phyloP scores from a whole-genome alignment of 2,888 invertebrate species.

The Cyrtodaria siliqua region DNA sequence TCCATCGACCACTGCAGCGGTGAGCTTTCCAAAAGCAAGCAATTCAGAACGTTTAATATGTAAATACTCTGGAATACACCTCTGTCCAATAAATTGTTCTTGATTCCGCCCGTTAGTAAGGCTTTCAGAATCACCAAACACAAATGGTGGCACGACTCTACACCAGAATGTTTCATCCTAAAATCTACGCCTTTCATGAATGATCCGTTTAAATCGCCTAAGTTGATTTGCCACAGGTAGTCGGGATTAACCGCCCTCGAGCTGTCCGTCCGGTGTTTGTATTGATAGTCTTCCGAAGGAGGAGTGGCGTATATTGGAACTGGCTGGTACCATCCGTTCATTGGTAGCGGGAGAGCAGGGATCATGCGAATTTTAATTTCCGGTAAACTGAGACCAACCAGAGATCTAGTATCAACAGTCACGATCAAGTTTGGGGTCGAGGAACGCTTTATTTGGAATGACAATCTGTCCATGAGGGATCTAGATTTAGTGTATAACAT shows the following conservation, averaged over 20 bases:
- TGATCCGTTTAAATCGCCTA: constrained; percentile 58
- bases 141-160: constrained; percentile 67
- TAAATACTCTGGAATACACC: constrained; percentile 67
- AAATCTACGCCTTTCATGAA: constrained; percentile 55
- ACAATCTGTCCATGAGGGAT: constrained; percentile 69
- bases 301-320: constrained; percentile 72
- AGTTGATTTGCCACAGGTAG: constrained; percentile 69
- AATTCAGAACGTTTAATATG: constrained; percentile 70
- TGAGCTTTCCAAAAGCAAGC: constrained; percentile 74
- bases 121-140: constrained; percentile 74
- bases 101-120: constrained; percentile 67
- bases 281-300: constrained; percentile 48
- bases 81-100: constrained; percentile 68
- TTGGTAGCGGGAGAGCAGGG: constrained; percentile 71
- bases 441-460: constrained; percentile 70
- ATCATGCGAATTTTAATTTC: constrained; percentile 72
- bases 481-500: constrained; percentile 69
- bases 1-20: constrained; percentile 74
- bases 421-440: constrained; percentile 61
- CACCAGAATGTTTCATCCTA: constrained; percentile 61
- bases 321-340: constrained; percentile 63
- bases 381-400: constrained; percentile 70
- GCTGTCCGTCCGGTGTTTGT: constrained; percentile 40
- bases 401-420: constrained; percentile 72
- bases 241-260: constrained; percentile 45